phyloP scores from a whole-genome alignment of 2,888 invertebrate genomes.

The Dryomyza anilis region DNA sequence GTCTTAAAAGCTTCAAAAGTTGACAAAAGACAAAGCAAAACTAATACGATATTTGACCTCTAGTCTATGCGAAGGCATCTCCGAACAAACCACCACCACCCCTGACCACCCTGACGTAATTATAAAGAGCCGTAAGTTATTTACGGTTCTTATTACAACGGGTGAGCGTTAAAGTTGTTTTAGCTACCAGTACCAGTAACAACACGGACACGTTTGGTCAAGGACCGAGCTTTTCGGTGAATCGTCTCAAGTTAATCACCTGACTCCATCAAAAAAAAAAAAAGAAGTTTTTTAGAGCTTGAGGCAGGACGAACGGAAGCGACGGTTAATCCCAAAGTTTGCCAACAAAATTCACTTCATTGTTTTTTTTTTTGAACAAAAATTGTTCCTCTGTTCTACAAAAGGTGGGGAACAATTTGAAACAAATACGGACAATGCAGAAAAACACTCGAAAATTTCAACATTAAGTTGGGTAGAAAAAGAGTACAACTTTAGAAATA shows the following conservation, averaged over 20 bases:
- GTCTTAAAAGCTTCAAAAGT: constrained; percentile 31
- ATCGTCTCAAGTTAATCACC: constrained; percentile 14
- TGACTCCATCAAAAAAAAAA: constrained; percentile 5
- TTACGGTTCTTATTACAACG: not conserved
- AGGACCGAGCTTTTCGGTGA: not conserved
- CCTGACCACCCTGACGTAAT: too few species aligned
- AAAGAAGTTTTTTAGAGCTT: too few species aligned
- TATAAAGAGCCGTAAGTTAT: not conserved
- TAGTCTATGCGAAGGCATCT: not conserved
- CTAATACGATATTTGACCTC: not conserved
- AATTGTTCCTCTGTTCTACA: not conserved
- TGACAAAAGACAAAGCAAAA: constrained; percentile 27
- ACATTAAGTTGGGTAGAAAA: not conserved
- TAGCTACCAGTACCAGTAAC: not conserved
- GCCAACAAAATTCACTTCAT: too few species aligned
- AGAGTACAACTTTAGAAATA: too few species aligned
- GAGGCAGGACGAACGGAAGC: too few species aligned
- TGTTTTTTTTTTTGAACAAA: not conserved
- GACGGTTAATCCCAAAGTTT: too few species aligned
- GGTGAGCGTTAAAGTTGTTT: not conserved
- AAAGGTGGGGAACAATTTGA: constrained; percentile 14
- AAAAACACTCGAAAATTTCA: constrained; percentile 25
- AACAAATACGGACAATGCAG: not conserved
- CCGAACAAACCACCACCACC: not conserved
- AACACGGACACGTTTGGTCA: not conserved